Evolutionary conservation across 2,113 vertebrate species (phyloP), one percentile per base, ranked within the genome.

Genomic region (Sphaerodactylus townsendi): DNA sequence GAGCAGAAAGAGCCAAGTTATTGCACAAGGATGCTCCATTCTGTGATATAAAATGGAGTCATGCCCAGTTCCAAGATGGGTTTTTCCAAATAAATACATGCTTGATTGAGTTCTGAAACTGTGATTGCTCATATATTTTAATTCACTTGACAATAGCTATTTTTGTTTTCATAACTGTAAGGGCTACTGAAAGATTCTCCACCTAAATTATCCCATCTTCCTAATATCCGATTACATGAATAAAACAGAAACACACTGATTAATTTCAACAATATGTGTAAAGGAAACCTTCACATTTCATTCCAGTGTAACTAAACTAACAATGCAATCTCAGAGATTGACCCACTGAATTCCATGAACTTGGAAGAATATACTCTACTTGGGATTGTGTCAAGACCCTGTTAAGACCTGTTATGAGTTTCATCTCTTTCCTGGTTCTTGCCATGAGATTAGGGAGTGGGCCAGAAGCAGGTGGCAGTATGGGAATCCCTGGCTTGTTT

Each of bases 31-130:
- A 56, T 11, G 13, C 70, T 75, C n/a, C 28, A 5, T 72, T 84
- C 65, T 71, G 70, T 56, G 48, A n/a, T 65, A 23, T 46, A 64
- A 87, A 84, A 21, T 44, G 17, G 37, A 46, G 87, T 5, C 5
- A 2, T 81, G 66, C 30, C 48, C 78, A 9, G 30, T 77, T 82
- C 62, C 41, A 70, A 19, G 56, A 44, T 8, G 6, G 35, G 4
- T 50, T 8, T 13, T 48, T 90, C 37, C 7, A 50, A 62, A 77
- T 82, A 87, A 82, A 79, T 50, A 77, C 53, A 21, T 86, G 72
- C 84, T 69, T 37, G 33, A 77, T 85, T 70, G 62, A 14, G 35
- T 70, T 77, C 39, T 70, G 53, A n/a, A 83, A 76, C 7, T 77
- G 76, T 21, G 41, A 37, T 75, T 83, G 77, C 83, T 50, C 25